Evolutionary conservation across 1,140 invertebrate genomes (phyloP).

Genomic region (Drosophila paulistorum): DNA sequence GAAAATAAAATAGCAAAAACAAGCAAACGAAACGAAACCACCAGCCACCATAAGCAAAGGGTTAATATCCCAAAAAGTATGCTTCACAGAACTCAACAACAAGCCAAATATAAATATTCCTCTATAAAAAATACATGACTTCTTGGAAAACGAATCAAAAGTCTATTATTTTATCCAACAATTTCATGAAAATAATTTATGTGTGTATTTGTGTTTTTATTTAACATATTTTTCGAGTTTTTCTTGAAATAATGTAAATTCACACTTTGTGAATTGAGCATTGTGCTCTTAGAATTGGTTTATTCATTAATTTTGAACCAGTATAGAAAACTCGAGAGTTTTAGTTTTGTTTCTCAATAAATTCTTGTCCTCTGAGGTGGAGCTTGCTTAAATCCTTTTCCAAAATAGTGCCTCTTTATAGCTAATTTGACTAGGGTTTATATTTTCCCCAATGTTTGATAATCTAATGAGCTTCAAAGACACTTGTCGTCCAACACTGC

Average conservation of each 20-base stretch:
- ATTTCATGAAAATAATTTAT: neutral
- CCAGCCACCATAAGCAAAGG: neutral
- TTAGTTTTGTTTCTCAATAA: too few species aligned
- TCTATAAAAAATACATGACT: constrained; percentile 7
- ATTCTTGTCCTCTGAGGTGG: too few species aligned
- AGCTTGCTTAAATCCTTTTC: too few species aligned
- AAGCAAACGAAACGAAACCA: neutral
- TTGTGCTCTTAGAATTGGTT: too few species aligned
- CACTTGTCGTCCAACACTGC: neutral
- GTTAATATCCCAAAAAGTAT: constrained; percentile 9
- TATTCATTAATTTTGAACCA: too few species aligned
- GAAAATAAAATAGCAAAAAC: neutral
- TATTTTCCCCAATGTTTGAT: too few species aligned
- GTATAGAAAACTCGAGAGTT: too few species aligned
- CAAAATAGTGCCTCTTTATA: too few species aligned
- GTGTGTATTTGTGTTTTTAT: neutral
- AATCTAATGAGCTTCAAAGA: too few species aligned
- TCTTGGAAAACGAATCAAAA: neutral
- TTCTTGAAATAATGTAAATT: too few species aligned
- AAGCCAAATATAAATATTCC: neutral
- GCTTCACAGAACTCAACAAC: neutral
- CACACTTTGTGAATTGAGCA: too few species aligned
- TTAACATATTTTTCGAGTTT: neutral
- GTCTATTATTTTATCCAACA: neutral
- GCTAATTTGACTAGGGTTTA: too few species aligned